phyloP scores from a whole-genome alignment of 2,113 vertebrate genomes.

The Tragelaphus scriptus region DNA sequence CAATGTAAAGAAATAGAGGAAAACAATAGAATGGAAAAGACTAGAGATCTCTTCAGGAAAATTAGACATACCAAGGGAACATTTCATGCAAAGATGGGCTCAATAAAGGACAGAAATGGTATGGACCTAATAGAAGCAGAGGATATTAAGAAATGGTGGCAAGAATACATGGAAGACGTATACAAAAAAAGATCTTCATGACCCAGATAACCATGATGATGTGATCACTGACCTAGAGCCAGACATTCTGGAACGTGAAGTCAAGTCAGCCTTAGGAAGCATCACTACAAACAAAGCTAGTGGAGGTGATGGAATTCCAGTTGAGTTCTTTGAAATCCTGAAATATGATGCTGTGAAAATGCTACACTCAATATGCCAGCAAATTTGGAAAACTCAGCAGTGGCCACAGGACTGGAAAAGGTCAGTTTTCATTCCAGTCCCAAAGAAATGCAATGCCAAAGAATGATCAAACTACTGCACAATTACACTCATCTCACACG shows the following conservation, averaged over 20 bases:
- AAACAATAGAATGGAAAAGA: neutral
- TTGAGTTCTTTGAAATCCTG: neutral
- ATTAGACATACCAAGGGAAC: no score
- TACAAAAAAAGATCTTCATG: neutral
- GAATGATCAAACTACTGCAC: no score
- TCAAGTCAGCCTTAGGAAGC: neutral
- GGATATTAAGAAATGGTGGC: neutral
- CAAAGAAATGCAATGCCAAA: no score
- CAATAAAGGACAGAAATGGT: no score
- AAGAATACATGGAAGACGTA: neutral
- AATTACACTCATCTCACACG: no score
- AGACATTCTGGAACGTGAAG: neutral
- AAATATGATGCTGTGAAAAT: neutral
- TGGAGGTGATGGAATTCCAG: neutral
- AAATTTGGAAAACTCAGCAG: no score
- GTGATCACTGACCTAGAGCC: neutral
- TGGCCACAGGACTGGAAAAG: no score
- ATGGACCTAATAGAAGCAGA: no score
- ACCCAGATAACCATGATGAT: neutral
- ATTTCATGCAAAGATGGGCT: no score
- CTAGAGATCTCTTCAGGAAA: no score
- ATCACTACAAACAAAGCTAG: neutral
- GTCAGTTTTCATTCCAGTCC: no score
- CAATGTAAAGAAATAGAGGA: neutral
- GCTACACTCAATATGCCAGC: neutral